Evolutionary conservation across 35 echinoderm and acorn worm species (phyloP).

Genomic region (Ophiothrix spiculata): DNA sequence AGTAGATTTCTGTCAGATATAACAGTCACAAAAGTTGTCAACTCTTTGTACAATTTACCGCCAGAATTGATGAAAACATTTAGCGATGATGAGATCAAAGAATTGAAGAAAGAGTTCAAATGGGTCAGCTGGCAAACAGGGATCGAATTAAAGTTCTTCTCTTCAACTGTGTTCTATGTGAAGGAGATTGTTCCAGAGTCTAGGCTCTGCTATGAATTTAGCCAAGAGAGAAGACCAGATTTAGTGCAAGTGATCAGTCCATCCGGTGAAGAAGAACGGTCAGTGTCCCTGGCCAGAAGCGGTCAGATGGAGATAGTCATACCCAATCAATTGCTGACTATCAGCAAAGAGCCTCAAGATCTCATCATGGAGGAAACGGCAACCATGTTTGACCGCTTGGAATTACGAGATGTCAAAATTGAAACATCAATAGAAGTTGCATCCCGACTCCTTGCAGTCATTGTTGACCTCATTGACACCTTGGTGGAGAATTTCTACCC

Average conservation of each 20-base stretch:
- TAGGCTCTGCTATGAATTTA: slow-evolving; percentile 46
- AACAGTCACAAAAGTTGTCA: slow-evolving; percentile 45
- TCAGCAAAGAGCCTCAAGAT: slow-evolving; percentile 17
- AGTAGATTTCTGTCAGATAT: slow-evolving; percentile 81
- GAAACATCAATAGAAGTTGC: slow-evolving; percentile 58
- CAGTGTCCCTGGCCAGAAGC: slow-evolving; percentile 61
- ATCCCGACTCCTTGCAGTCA: slow-evolving; percentile 69
- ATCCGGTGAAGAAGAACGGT: slow-evolving; percentile 24
- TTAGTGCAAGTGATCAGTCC: slow-evolving; percentile 71
- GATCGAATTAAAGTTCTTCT: slow-evolving; percentile 72
- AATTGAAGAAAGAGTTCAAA: slow-evolving; percentile 50
- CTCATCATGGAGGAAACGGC: not conserved
- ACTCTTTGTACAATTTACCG: slow-evolving; percentile 47
- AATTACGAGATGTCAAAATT: slow-evolving; percentile 33
- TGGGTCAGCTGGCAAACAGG: slow-evolving; percentile 97
- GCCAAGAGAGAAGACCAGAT: slow-evolving; percentile 83
- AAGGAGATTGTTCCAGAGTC: slow-evolving; percentile 70
- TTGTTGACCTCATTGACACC: slow-evolving; percentile 86
- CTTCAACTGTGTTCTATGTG: slow-evolving; percentile 77
- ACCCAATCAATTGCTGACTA: slow-evolving; percentile 72
- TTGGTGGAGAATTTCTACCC: slow-evolving; percentile 96
- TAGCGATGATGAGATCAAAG: slow-evolving; percentile 39
- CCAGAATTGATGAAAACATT: slow-evolving; percentile 43
- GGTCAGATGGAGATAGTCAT: slow-evolving; percentile 93
- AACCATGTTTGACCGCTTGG: not conserved